Evolutionary conservation across 2,113 vertebrate species (phyloP), one percentile per base, ranked within the genome.

Genomic region (Triplophysa siluroides): DNA sequence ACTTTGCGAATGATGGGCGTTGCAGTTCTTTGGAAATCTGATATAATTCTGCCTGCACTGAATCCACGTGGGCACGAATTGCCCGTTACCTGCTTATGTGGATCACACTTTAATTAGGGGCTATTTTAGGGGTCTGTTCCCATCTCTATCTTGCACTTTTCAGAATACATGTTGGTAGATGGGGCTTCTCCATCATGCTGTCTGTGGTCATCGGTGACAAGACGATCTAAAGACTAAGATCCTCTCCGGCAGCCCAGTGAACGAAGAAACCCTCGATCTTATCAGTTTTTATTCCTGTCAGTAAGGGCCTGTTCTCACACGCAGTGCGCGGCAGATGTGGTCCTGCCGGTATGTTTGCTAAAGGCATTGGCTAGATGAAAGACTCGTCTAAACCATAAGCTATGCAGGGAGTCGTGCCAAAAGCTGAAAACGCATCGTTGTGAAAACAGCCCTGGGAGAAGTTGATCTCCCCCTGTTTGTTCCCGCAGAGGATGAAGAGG

Each of bases 281-380:
- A 93, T 93, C 92, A 76, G 85, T 64, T 83, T 79, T 88, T 88
- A 89, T 92, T 86, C 88, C 87, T 91, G 90, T 90, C 92, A 93
- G 90, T 76, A 29, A 82, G 87, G 91, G 89, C 92, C 89, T 90
- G 92, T 92, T 89, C 89, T 85, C 85, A 90, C 90, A 88, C 88
- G 91, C 89, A 88, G 58, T 23, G 76, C 76, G 81, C 86, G 88
- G 89, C 91, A 91, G 89, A 73, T 67, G 85, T 80, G 87, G 89
- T 90, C 88, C 85, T 87, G 61, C 86, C 82, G 85, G 87, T 89
- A 86, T 90, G 90, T 91, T 88, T 91, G 90, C 91, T 93, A 83
- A 89, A 92, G 92, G 92, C 89, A 86, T 83, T 88, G 89, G 87
- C 87, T 84, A 91, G 91, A 93, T 93, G 92, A 93, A 93, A 92